A percentile compares a stretch with the other conserved stretches of the same genome.
Evolutionary conservation across 2,113 vertebrate species (phyloP).

Genomic region (Anser cygnoides): DNA sequence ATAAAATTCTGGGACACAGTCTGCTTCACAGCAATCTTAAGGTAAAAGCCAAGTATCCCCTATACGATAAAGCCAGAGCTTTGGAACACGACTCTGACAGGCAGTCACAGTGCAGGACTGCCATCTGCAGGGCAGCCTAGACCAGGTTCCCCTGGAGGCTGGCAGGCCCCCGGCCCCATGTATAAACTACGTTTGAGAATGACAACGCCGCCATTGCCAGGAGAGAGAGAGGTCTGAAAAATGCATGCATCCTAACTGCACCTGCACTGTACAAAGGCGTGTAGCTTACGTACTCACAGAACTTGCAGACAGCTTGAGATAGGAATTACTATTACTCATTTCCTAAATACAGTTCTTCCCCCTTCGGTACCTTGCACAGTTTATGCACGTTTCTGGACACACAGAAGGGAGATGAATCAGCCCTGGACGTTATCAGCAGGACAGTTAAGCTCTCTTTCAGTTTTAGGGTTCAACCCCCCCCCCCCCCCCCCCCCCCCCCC

Average conservation of each 20-base stretch:
- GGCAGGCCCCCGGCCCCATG: accelerated
- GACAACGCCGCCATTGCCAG: neutral
- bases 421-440: neutral
- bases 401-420: neutral
- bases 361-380: neutral
- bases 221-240: neutral
- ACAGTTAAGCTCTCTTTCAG: neutral
- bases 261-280: neutral
- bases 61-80: neutral
- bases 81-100: neutral
- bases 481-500: too few species aligned
- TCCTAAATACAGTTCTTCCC: neutral
- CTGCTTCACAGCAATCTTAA: neutral
- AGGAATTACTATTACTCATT: neutral
- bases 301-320: neutral
- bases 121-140: conserved; percentile 38
- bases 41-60: neutral
- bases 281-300: neutral
- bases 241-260: neutral
- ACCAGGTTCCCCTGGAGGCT: neutral
- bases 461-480: neutral
- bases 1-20: neutral
- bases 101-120: neutral
- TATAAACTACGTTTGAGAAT: neutral
- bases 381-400: neutral